A percentile compares a stretch with the other conserved stretches of the same genome.
Evolutionary conservation across 1,140 invertebrate species (phyloP).

Genomic region (Pachypeltis micranthus): DNA sequence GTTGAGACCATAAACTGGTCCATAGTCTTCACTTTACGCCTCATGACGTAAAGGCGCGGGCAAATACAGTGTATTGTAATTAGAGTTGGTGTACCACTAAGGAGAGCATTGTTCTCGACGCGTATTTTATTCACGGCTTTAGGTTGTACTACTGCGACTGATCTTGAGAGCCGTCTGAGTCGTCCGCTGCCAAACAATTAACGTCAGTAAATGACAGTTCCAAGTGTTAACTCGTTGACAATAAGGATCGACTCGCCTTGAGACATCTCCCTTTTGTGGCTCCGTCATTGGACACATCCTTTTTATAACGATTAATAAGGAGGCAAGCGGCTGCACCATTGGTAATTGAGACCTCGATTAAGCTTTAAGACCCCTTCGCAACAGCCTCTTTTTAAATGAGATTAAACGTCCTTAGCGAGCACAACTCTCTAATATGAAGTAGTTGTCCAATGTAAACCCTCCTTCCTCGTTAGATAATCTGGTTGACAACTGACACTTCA

Average conservation of each 20-base stretch:
- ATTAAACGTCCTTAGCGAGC: conserved; percentile 1
- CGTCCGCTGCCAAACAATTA: not conserved
- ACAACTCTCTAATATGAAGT: not conserved
- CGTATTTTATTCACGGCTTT: too few species aligned
- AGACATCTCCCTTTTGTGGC: conserved; percentile 7
- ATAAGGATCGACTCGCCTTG: not conserved
- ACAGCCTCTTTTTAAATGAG: conserved; percentile 2
- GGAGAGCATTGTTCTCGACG: too few species aligned
- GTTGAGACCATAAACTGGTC: too few species aligned
- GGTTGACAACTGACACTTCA: conserved; percentile 8
- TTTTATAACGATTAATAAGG: conserved; percentile 14
- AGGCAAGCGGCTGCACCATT: conserved; percentile 1
- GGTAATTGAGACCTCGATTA: conserved; percentile 15
- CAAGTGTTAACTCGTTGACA: conserved; percentile 13
- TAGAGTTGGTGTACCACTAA: too few species aligned
- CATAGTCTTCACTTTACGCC: too few species aligned
- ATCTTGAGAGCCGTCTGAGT: too few species aligned
- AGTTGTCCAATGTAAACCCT: not conserved
- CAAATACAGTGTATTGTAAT: too few species aligned
- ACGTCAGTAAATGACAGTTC: not conserved
- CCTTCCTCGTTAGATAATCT: not conserved
- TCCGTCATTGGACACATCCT: conserved; percentile 12
- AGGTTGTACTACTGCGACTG: too few species aligned
- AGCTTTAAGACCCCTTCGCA: conserved; percentile 5
- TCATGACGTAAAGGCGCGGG: too few species aligned